These are phyloP conservation scores for Mirza zaza DNA, from an alignment of 2,113 vertebrate species.

Conservation along the genomic window DNA sequence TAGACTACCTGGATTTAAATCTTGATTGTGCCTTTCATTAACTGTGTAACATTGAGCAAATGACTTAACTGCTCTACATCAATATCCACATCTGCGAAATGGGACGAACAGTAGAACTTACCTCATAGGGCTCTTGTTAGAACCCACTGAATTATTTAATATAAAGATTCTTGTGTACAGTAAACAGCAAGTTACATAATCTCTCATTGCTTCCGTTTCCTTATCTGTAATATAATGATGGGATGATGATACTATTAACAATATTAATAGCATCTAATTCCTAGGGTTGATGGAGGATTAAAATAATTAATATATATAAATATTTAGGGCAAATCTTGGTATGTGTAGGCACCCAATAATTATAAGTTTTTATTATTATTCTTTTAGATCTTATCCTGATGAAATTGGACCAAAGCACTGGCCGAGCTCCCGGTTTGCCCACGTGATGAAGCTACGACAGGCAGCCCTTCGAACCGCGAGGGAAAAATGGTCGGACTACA, in stretches of 20 bases:
- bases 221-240: neutral
- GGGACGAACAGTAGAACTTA: neutral
- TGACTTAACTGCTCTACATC: neutral
- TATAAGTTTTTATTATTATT: neutral
- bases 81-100: neutral
- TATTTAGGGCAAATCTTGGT: neutral
- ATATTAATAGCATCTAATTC: neutral
- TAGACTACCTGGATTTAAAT: neutral
- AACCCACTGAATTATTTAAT: neutral
- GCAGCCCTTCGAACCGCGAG: constrained; percentile 92
- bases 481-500: constrained; percentile 96
- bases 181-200: neutral
- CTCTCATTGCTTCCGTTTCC: neutral
- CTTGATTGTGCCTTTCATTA: neutral
- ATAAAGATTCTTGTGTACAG: neutral
- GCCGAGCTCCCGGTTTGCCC: constrained; percentile 93
- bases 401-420: constrained; percentile 98
- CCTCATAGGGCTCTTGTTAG: neutral
- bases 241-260: neutral
- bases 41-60: constrained; percentile 32
- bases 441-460: constrained; percentile 96
- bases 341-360: neutral
- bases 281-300: neutral
- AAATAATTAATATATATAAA: neutral
- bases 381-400: constrained; percentile 92